Evolutionary conservation across 2,888 invertebrate species (phyloP).

Genomic region (Drosophila subsilvestris): DNA sequence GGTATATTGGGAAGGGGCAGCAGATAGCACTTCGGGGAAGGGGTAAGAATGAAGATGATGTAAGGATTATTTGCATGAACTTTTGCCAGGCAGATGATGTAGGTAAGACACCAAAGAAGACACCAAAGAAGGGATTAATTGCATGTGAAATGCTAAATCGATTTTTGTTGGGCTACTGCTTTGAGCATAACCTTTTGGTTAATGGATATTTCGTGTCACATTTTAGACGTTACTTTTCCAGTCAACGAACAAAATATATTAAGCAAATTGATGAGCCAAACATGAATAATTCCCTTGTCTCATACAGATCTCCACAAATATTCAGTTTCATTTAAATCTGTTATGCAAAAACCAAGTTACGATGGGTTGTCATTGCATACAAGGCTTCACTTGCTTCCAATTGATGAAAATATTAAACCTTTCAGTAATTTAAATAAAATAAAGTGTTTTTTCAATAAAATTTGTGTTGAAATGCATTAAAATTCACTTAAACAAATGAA

Average conservation of each 20-base stretch:
- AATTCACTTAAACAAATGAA: conserved; percentile 28
- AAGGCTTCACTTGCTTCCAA: conserved; percentile 5
- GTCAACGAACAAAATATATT: too few species aligned
- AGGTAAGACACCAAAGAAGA: conserved; percentile 13
- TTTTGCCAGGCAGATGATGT: conserved; percentile 33
- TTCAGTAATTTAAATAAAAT: conserved; percentile 28
- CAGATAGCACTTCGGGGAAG: neutral
- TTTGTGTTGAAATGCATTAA: conserved; percentile 33
- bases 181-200: neutral
- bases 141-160: conserved; percentile 24
- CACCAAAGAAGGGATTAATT: conserved; percentile 25
- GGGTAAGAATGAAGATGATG: conserved; percentile 7
- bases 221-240: neutral
- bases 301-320: neutral
- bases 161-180: conserved; percentile 16
- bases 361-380: neutral
- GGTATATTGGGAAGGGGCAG: neutral
- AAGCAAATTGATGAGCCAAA: neutral
- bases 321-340: neutral
- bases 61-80: conserved; percentile 44
- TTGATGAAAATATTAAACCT: conserved; percentile 6
- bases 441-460: conserved; percentile 25
- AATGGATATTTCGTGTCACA: neutral
- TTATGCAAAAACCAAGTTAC: conserved; percentile 8
- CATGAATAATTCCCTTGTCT: neutral